phyloP scores from a whole-genome alignment of 92 coral and sea anemone genomes.

The Bergia puertoricense region DNA sequence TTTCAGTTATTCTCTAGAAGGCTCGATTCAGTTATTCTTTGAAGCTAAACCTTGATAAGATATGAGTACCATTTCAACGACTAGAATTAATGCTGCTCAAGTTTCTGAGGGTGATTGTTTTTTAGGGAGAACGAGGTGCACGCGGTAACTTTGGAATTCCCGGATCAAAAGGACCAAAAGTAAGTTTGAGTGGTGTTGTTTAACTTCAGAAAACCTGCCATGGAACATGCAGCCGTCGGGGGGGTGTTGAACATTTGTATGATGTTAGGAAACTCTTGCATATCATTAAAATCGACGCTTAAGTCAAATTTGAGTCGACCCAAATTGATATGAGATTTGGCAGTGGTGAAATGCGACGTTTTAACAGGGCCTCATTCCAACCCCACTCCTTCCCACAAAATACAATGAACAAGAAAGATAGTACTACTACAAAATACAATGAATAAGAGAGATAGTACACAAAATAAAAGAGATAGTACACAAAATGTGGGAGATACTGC shows the following conservation, averaged over 20 bases:
- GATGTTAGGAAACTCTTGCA: background rate
- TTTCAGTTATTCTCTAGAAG: background rate
- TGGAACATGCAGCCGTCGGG: background rate
- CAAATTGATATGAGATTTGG: too few species aligned
- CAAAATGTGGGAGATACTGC: too few species aligned
- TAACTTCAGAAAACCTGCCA: background rate
- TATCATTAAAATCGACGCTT: too few species aligned
- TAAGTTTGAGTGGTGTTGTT: background rate
- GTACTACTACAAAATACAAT: too few species aligned
- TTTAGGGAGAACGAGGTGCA: constrained; percentile 27
- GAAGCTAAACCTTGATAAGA: background rate
- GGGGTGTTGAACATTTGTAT: too few species aligned
- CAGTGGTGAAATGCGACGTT: too few species aligned
- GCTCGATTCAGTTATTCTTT: background rate
- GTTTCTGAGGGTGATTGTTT: background rate
- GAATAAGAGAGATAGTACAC: too few species aligned
- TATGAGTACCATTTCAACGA: background rate
- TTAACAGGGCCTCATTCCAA: too few species aligned
- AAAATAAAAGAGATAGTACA: too few species aligned
- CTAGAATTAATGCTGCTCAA: background rate
- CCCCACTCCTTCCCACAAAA: too few species aligned
- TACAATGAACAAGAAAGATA: too few species aligned
- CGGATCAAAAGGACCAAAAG: constrained; percentile 37
- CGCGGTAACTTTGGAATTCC: constrained; percentile 43
- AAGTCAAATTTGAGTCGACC: too few species aligned